These are phyloP conservation scores for Clarias gariepinus DNA, from an alignment of 2,113 vertebrate genomes.

Conservation along the genomic window DNA sequence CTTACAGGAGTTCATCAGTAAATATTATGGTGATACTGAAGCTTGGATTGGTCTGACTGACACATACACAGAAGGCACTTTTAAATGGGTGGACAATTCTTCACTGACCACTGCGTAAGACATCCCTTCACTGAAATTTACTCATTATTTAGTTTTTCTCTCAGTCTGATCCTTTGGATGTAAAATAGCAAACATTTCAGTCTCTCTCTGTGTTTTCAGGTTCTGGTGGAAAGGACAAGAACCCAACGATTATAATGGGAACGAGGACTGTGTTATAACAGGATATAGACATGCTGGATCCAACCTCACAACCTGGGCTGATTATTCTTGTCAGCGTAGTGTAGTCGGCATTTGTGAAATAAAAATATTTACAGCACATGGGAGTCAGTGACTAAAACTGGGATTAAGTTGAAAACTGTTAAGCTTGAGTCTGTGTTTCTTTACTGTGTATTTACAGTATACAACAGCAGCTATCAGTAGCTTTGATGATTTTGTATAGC, in stretches of 20 bases:
- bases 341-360: not conserved
- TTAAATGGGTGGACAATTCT: too few species aligned
- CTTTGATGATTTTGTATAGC: not conserved
- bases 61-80: too few species aligned
- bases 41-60: too few species aligned
- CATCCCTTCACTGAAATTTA: too few species aligned
- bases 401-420: not conserved
- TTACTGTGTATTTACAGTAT: not conserved
- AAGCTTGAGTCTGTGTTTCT: not conserved
- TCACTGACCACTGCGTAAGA: too few species aligned
- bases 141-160: too few species aligned
- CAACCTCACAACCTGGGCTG: not conserved
- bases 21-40: not conserved
- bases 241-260: not conserved
- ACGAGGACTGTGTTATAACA: slow-evolving; percentile 7
- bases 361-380: not conserved
- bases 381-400: not conserved
- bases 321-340: not conserved
- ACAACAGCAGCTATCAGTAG: not conserved
- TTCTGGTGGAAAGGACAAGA: not conserved
- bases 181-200: too few species aligned
- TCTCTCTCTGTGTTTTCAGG: too few species aligned
- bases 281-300: not conserved
- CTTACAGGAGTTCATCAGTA: not conserved
- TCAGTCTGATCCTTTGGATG: too few species aligned